These are phyloP conservation scores for Neotoma lepida DNA, from an alignment of 2,113 vertebrate genomes.

Conservation along the genomic window DNA sequence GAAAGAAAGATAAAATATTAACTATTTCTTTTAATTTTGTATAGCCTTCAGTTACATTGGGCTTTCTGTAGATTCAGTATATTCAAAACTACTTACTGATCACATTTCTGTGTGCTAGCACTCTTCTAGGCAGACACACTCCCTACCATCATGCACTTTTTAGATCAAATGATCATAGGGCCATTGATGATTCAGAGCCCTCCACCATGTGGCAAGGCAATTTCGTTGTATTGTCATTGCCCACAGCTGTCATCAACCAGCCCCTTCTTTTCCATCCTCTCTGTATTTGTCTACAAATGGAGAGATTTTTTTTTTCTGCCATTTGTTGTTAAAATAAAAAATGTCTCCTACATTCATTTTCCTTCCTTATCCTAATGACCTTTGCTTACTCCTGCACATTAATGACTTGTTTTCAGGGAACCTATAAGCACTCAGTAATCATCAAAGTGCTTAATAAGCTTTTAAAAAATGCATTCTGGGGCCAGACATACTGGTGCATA, in stretches of 20 bases:
- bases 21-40: neutral
- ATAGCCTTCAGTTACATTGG: slow-evolving; percentile 3
- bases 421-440: neutral
- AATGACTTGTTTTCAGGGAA: neutral
- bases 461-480: neutral
- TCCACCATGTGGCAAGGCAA: neutral
- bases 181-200: neutral
- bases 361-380: neutral
- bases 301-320: slow-evolving; percentile 38
- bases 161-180: slow-evolving; percentile 32
- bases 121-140: slow-evolving; percentile 1
- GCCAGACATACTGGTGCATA: neutral
- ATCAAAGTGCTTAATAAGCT: slow-evolving; percentile 6
- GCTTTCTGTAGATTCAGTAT: slow-evolving; percentile 22
- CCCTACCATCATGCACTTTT: neutral
- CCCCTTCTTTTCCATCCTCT: slow-evolving; percentile 29
- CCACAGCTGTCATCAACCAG: neutral
- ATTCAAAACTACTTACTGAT: neutral
- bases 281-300: slow-evolving; percentile 36
- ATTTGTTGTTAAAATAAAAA: slow-evolving; percentile 56
- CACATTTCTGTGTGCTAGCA: neutral
- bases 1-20: slow-evolving; percentile 29
- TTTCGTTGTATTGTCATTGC: slow-evolving; percentile 22
- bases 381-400: slow-evolving; percentile 15
- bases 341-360: slow-evolving; percentile 14